These are phyloP conservation scores for Syngnathus floridae DNA, from an alignment of 2,113 vertebrate genomes.

Conservation along the genomic window DNA sequence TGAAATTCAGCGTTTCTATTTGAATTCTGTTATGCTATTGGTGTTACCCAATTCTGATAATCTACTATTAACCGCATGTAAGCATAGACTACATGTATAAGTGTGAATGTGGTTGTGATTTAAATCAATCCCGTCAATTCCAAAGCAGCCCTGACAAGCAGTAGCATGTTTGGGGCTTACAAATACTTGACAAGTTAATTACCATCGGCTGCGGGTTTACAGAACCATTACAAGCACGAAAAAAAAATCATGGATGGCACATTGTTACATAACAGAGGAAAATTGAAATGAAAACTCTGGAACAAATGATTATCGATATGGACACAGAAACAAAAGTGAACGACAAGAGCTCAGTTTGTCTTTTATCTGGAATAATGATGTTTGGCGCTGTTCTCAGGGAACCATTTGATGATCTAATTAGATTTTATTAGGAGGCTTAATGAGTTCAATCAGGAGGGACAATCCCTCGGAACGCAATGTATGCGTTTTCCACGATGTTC, in stretches of 20 bases:
- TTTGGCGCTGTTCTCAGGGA: not conserved
- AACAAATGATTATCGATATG: slow-evolving; percentile 19
- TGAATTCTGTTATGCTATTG: slow-evolving; percentile 25
- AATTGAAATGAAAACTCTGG: slow-evolving; percentile 13
- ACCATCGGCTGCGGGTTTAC: slow-evolving; percentile 22
- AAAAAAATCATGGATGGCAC: slow-evolving; percentile 55
- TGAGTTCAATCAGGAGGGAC: not conserved
- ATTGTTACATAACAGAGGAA: slow-evolving; percentile 39
- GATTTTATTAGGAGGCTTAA: slow-evolving; percentile 7
- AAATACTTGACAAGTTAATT: slow-evolving; percentile 36
- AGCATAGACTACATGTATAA: slow-evolving; percentile 5
- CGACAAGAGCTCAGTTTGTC: slow-evolving; percentile 7
- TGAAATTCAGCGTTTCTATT: not conserved
- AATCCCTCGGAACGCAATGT: not conserved
- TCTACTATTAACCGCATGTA: slow-evolving; percentile 8
- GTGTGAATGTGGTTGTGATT: slow-evolving; percentile 16
- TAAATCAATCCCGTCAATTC: slow-evolving; percentile 24
- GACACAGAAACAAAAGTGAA: slow-evolving; percentile 28
- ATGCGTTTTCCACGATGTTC: not conserved
- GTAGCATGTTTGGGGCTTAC: slow-evolving; percentile 32
- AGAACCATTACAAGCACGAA: slow-evolving; percentile 33
- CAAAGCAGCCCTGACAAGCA: slow-evolving; percentile 17
- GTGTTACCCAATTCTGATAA: not conserved
- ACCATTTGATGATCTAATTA: slow-evolving; percentile 2
- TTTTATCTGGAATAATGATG: slow-evolving; percentile 5